Percentiles rank a stretch among this genome's conserved stretches.
These are phyloP conservation scores for Macropus fuliginosus DNA, from an alignment of 2,797 vertebrate species.

Conservation along the genomic window DNA sequence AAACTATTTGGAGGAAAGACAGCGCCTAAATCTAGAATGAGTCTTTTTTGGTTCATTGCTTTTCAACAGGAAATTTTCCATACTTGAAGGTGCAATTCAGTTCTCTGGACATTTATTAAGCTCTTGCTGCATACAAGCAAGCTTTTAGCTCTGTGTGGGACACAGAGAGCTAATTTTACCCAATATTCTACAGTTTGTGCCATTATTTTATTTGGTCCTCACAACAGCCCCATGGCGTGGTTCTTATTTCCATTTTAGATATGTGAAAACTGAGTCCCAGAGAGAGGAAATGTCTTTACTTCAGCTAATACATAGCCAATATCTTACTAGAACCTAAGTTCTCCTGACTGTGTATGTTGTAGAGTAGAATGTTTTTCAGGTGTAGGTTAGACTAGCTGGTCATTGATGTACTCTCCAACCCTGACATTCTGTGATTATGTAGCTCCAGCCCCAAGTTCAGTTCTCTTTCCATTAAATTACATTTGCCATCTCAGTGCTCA, in stretches of 20 bases:
- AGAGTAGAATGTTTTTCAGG: neutral
- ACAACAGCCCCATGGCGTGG: neutral
- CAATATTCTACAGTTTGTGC: neutral
- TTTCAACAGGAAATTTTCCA: slow-evolving; percentile 63
- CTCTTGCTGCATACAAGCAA: neutral
- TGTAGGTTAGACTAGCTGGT: neutral
- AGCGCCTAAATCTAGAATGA: slow-evolving; percentile 71
- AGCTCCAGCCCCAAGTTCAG: neutral
- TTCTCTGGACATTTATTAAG: neutral
- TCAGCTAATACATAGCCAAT: neutral
- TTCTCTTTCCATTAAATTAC: neutral
- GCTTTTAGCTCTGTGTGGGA: neutral
- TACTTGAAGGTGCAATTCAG: slow-evolving; percentile 12
- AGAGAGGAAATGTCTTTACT: neutral
- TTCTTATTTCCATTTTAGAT: neutral
- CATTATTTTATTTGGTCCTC: neutral
- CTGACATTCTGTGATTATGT: neutral
- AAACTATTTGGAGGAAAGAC: slow-evolving; percentile 73
- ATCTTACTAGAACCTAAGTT: neutral
- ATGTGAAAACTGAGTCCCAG: neutral
- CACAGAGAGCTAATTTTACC: neutral
- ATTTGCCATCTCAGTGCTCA: neutral
- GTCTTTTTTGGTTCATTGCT: slow-evolving; percentile 54
- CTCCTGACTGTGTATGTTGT: neutral
- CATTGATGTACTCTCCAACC: neutral